These are phyloP conservation scores for Anhinga rufa DNA, from an alignment of 2,113 vertebrate genomes.

Conservation along the genomic window DNA sequence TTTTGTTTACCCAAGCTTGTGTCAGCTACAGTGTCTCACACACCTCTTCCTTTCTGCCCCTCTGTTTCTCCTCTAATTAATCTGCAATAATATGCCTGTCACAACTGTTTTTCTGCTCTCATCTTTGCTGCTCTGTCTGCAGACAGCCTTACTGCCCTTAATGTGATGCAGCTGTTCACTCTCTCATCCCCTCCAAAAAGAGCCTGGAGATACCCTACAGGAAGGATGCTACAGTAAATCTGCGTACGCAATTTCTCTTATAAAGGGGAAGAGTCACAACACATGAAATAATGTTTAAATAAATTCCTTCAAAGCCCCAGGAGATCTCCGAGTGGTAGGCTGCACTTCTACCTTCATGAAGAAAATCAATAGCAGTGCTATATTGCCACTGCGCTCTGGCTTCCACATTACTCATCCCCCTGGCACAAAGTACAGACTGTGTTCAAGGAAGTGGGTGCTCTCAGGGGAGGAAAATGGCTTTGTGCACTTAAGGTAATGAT, in stretches of 20 bases:
- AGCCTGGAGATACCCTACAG: background rate
- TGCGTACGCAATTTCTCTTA: background rate
- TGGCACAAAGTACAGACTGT: background rate
- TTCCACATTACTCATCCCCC: background rate
- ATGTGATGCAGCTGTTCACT: background rate
- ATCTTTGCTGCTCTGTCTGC: background rate
- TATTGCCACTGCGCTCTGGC: background rate
- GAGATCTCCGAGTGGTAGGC: background rate
- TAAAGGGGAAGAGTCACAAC: background rate
- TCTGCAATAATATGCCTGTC: background rate
- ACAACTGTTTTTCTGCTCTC: background rate
- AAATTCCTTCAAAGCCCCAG: background rate
- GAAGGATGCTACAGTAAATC: background rate
- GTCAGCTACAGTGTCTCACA: background rate
- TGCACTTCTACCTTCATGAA: background rate
- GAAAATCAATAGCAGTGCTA: background rate
- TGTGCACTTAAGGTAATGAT: slow-evolving; percentile 49
- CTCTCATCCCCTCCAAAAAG: background rate
- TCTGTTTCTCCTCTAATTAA: background rate
- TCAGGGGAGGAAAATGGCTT: background rate
- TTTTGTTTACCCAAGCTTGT: background rate
- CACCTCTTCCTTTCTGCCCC: background rate
- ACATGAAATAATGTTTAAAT: background rate
- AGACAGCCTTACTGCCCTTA: background rate
- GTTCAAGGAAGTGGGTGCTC: background rate